Base-by-base conservation (phyloP, 2,797 vertebrate species). In the Oophaga sylvatica region DNA sequence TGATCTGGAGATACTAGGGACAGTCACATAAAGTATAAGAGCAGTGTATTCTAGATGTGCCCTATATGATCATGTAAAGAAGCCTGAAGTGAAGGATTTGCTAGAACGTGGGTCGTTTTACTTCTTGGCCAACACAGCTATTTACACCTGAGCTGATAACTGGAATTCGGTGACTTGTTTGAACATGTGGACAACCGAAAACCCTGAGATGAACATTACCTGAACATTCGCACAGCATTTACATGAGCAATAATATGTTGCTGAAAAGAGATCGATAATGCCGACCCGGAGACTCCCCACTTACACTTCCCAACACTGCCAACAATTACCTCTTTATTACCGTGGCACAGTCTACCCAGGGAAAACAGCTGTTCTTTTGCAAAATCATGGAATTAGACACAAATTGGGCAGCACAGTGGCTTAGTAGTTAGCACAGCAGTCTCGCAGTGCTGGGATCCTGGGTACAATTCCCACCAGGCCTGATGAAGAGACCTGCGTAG, bases 111-210 rank as follows among this genome's bases (percentile, higher is more conserved):
- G 78, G 57, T 45, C 5, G 11, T 80, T 13, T 63, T 63, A 41
- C 78, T 45, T 62, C 12, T 41, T 80, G 59, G 35, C 35, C 35
- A 5, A 41, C 35, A 3, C 35, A 41, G 35, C 79, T 15, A 60
- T 48, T 81, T 65, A 41, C 60, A 81, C 79, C 20, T 65, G 59
- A 63, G 62, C 79, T 48, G 22, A 16, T 45, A 63, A 16, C 62
- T 81, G 62, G 60, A 63, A 63, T 65, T 81, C 12, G 13, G 35
- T 45, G 59, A 65, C 79, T 65, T 80, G 78, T 80, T 62, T 35
- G 78, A 80, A 62, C 78, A 60, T 0, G 60, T 5, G 20, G n/a
- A 62, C 59, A 22, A 7, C 31, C 59, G 63, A 17, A 29, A 20
- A 13, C 17, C 5, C 17, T 2, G 41, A 7, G 13, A 48, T 48